Base-by-base conservation (phyloP, 2,113 vertebrate genomes). In the Etheostoma cragini region DNA sequence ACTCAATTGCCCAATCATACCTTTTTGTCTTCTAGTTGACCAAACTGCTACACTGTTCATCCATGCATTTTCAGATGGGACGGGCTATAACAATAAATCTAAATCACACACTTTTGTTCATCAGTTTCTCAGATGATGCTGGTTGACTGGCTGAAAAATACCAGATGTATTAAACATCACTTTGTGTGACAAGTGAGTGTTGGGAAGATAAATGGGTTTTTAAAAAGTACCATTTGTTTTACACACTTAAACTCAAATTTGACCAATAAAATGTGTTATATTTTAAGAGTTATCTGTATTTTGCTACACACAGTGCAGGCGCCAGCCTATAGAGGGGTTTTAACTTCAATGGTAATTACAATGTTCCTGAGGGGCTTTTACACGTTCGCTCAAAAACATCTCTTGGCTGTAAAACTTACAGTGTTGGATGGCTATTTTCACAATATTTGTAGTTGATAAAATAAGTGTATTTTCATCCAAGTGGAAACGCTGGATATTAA, bases 11-110 rank as follows among this genome's bases (percentile, higher is more conserved):
- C 35, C 50, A 15, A 6, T 64, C 60, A 26, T 21, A 49, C 3
- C 52, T 13, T 69, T 82, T 68, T 61, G 68, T 78, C 76, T 80
- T 78, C 47, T 17, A 35, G 21, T 52, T 68, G 50, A 72, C 30
- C 0, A 1, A 67, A 58, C 53, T 38, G 65, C 76, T 49, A 46
- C 17, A 5, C 17, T 15, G 61, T 38, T 72, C 50, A 7, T 75
- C 8, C 30, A 24, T 3, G 10, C 30, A 57, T 24, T 68, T 64
- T 64, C 22, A 74, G n/a, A 58, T 2, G 0, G 50, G 66, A 35
- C 6, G 10, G 71, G 46, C 24, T 78, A 2, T 30, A 17, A 16
- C 17, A 16, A 13, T 11, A 38, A 38, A 26, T 47, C 24, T 56
- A 38, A 5, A 64, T 62, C 16, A 42, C 17, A 22, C 14, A 24